Conservation (phyloP, 2,888 invertebrate genomes). For the Erebia ligea region DNA sequence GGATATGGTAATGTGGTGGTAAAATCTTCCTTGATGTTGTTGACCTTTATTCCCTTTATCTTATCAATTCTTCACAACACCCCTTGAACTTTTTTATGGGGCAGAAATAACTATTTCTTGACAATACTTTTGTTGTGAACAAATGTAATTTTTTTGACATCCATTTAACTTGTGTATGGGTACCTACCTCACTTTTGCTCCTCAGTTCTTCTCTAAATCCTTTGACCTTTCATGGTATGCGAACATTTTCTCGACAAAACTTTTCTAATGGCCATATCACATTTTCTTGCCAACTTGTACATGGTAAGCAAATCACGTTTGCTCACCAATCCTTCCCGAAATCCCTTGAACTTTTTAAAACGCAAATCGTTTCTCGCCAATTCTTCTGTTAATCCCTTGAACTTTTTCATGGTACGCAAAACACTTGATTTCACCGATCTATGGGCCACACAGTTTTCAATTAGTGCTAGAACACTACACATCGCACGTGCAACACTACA, state of each 20-base stretch:
- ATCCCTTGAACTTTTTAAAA: neutral
- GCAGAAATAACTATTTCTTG: neutral
- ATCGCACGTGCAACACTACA: slow-evolving; percentile 7
- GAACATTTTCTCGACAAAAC: neutral
- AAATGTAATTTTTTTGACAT: neutral
- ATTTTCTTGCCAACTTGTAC: neutral
- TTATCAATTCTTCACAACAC: neutral
- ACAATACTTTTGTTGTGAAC: too few relatives aligned
- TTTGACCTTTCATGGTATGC: neutral
- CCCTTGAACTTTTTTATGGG: neutral
- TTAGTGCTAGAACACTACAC: slow-evolving; percentile 12
- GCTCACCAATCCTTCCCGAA: neutral
- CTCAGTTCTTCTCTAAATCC: neutral
- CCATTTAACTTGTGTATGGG: neutral
- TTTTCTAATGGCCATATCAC: neutral
- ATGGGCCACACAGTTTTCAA: slow-evolving; percentile 7
- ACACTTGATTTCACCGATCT: neutral
- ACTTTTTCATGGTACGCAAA: slow-evolving; percentile 6
- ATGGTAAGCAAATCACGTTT: too few relatives aligned
- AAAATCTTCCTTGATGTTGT: neutral
- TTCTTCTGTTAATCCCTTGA: neutral
- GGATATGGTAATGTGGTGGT: too few relatives aligned
- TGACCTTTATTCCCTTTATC: neutral
- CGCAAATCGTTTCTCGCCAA: neutral
- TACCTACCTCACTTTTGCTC: neutral